Percentiles rank a stretch among this genome's conserved stretches.
Evolutionary conservation across 1,140 invertebrate species (phyloP).

Genomic region (Ostrea edulis): DNA sequence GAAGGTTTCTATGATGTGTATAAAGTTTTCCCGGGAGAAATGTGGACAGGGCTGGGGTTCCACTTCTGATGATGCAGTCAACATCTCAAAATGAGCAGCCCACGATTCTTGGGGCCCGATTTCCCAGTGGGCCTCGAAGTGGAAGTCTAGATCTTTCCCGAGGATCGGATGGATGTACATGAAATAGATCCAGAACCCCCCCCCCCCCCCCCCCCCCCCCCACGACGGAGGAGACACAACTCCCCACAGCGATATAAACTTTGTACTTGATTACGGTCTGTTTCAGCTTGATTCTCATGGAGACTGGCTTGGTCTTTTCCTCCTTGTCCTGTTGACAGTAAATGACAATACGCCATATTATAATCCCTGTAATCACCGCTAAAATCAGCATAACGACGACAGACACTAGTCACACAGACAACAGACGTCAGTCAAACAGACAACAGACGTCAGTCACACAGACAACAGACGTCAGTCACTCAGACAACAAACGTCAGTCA

Average conservation of each 20-base stretch:
- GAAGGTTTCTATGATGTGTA: constrained; percentile 19
- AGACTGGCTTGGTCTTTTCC: background rate
- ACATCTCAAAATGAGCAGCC: constrained; percentile 1
- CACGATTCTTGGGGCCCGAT: background rate
- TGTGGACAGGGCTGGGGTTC: background rate
- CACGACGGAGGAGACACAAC: background rate
- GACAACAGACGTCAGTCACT: too few relatives aligned
- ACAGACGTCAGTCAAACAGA: too few relatives aligned
- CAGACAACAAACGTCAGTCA: too few relatives aligned
- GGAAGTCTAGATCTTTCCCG: background rate
- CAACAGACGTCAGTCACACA: too few relatives aligned
- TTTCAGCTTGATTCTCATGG: background rate
- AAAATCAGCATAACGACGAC: background rate
- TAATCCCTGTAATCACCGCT: background rate
- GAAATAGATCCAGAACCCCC: constrained; percentile 32
- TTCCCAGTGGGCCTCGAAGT: background rate
- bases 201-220: too few relatives aligned
- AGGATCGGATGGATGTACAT: background rate
- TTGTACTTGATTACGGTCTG: constrained; percentile 27
- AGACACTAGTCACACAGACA: background rate
- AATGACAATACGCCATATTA: constrained; percentile 10
- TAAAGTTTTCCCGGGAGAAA: constrained; percentile 12
- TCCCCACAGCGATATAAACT: background rate
- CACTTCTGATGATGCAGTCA: background rate
- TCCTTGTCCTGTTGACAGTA: constrained; percentile 10